phyloP scores from a whole-genome alignment of 2,888 invertebrate genomes.

The Asteroscopus sphinx region DNA sequence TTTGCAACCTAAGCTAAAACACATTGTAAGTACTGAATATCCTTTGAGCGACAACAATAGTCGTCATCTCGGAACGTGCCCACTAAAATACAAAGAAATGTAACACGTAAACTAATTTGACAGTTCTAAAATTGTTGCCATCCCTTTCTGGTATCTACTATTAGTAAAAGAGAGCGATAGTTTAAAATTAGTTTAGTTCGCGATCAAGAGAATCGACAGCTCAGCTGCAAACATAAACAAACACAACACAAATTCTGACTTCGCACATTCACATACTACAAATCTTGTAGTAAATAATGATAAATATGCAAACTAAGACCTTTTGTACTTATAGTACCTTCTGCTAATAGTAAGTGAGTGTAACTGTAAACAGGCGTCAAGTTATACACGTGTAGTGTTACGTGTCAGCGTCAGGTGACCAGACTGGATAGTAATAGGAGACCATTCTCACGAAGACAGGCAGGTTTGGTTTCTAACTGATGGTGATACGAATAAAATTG shows the following conservation, averaged over 20 bases:
- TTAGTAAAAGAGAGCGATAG: too few species aligned
- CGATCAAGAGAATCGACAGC: too few species aligned
- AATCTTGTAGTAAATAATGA: slow-evolving; percentile 24
- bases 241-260: slow-evolving; percentile 1
- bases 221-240: slow-evolving; percentile 23
- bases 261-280: slow-evolving; percentile 14
- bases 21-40: too few species aligned
- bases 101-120: too few species aligned
- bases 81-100: too few species aligned
- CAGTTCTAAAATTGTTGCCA: too few species aligned
- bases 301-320: slow-evolving; percentile 13
- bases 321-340: neutral
- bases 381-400: slow-evolving; percentile 30
- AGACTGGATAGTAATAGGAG: slow-evolving; percentile 31
- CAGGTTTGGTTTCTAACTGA: slow-evolving; percentile 18
- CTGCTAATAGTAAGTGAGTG: neutral
- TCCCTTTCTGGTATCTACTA: too few species aligned
- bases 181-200: too few species aligned
- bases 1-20: too few species aligned
- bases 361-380: slow-evolving; percentile 43
- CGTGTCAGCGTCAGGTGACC: slow-evolving; percentile 39
- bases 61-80: too few species aligned
- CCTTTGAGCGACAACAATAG: too few species aligned
- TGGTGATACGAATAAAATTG: neutral
- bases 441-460: slow-evolving; percentile 41